Conservation (phyloP, 2,113 vertebrate genomes). For the Candoia aspera region DNA sequence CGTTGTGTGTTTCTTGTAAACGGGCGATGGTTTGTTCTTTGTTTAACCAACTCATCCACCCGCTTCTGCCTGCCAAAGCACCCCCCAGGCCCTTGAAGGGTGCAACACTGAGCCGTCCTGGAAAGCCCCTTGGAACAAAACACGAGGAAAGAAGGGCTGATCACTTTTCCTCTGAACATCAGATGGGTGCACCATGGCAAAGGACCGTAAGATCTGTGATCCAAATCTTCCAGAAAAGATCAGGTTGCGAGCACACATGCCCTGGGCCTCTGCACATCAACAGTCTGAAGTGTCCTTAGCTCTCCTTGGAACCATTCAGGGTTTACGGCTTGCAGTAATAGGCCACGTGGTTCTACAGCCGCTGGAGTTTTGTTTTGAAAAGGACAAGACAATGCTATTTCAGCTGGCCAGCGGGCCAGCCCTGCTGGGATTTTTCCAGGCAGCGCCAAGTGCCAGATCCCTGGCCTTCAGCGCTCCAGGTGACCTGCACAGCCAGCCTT, state of each 20-base stretch:
- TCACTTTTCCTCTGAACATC: too few relatives aligned
- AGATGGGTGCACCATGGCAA: too few relatives aligned
- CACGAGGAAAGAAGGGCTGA: too few relatives aligned
- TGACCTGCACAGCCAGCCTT: conserved; percentile 7
- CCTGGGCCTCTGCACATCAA: too few relatives aligned
- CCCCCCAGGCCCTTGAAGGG: background rate
- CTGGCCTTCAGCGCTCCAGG: background rate
- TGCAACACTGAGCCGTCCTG: background rate
- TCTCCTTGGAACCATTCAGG: too few relatives aligned
- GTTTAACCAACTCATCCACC: background rate
- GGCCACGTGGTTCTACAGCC: background rate
- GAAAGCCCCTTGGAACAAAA: background rate
- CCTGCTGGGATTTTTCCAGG: background rate
- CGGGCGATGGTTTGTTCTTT: background rate
- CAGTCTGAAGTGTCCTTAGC: too few relatives aligned
- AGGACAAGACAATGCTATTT: background rate
- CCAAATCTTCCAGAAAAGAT: too few relatives aligned
- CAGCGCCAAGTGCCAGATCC: background rate
- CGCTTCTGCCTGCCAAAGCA: background rate
- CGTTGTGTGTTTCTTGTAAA: conserved; percentile 53
- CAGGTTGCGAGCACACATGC: too few relatives aligned
- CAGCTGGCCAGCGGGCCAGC: background rate
- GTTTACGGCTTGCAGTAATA: accelerated
- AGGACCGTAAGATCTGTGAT: too few relatives aligned
- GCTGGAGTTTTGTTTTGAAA: background rate